Evolutionary conservation across 2,888 invertebrate species (phyloP), one percentile per base, ranked within the genome.

Genomic region (Plemyria rubiginata): DNA sequence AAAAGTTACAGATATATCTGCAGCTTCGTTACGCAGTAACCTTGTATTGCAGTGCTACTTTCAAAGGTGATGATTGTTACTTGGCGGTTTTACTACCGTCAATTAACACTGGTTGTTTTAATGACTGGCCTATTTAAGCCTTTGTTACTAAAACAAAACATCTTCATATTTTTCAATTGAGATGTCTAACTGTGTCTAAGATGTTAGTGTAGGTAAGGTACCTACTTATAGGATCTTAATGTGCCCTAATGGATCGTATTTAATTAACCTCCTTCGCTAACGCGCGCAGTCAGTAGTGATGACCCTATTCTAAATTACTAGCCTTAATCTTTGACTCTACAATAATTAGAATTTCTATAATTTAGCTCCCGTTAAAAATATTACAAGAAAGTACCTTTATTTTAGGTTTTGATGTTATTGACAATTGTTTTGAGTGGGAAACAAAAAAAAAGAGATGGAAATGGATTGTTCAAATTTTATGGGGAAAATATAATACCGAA

Each of bases 221-320:
- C 36, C 36, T 53, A 68, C 50, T 55, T 41, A 52, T 48, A 62
- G 58, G 54, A 49, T 50, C 54, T 61, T 65, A 61, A 63, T 65
- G 55, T 51, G 68, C 57, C 66, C 60, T 78, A 78, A 79, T 79
- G 71, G 70, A 61, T 58, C 61, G 70, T 60, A 68, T 72, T 79
- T 76, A 78, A 70, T 79, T 76, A 78, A 70, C 75, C 78, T 74
- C 72, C 68, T 76, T 78, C 65, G 61, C 65, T 73, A 73, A 75
- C 70, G 68, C 62, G 61, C 62, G 57, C 59, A 70, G 65, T 45
- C 16, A 45, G 16, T 38, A 11, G 11, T 38, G 11, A 4, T 70
- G 71, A 70, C 73, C 69, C 66, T 70, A 70, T 75, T 70, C 68
- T 49, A 46, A 70, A 72, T 74, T 72, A 75, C 74, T 72, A 76